phyloP scores from a whole-genome alignment of 2,797 vertebrate species.

The Scarus forsteni region DNA sequence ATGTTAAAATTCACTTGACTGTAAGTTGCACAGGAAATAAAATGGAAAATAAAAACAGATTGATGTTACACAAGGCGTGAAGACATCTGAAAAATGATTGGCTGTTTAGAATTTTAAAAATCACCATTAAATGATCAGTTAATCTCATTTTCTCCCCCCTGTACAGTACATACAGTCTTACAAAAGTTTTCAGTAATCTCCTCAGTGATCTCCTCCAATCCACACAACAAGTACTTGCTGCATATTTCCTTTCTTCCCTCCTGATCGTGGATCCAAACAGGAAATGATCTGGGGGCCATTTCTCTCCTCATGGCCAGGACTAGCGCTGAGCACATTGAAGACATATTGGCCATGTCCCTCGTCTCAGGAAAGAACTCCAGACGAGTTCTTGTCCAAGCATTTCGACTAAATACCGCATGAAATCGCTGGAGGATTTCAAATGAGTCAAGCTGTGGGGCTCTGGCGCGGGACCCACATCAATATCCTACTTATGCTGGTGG shows the following conservation, averaged over 20 bases:
- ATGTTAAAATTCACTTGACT: too few species aligned
- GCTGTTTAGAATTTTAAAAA: neutral
- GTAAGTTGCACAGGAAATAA: too few species aligned
- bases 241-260: slow-evolving; percentile 36
- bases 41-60: neutral
- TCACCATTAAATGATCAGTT: neutral
- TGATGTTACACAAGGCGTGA: neutral
- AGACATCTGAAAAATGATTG: neutral
- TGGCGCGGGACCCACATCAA: slow-evolving; percentile 72
- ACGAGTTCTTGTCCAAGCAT: slow-evolving; percentile 72
- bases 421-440: slow-evolving; percentile 66
- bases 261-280: slow-evolving; percentile 62
- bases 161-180: slow-evolving; percentile 13
- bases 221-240: slow-evolving; percentile 41
- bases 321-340: slow-evolving; percentile 44
- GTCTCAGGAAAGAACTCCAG: slow-evolving; percentile 73
- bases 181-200: slow-evolving; percentile 26
- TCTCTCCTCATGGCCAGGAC: slow-evolving; percentile 51
- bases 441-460: slow-evolving; percentile 68
- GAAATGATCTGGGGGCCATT: slow-evolving; percentile 62
- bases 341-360: slow-evolving; percentile 53
- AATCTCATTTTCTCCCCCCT: neutral
- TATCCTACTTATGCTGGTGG: slow-evolving; percentile 70
- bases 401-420: slow-evolving; percentile 69
- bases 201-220: slow-evolving; percentile 31